Conservation (phyloP, 1,140 invertebrate species). For the Pygmarrhopalites habei region DNA sequence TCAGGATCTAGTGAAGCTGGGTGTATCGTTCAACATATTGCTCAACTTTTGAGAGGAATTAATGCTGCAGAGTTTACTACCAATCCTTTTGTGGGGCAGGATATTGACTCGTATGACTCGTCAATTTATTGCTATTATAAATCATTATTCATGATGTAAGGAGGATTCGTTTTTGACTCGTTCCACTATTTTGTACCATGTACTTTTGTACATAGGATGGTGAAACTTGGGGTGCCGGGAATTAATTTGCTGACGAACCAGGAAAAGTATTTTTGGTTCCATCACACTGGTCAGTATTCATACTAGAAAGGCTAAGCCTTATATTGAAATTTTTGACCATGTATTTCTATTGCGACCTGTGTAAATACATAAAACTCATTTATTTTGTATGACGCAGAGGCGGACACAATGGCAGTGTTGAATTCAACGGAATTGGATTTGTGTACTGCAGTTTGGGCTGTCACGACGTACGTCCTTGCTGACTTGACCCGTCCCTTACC, state of each 20-base stretch:
- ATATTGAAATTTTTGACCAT: too few species aligned
- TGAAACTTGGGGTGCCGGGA: constrained; percentile 57
- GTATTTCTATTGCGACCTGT: too few species aligned
- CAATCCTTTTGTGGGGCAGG: constrained; percentile 49
- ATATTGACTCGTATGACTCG: constrained; percentile 54
- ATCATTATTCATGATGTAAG: too few species aligned
- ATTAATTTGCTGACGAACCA: constrained; percentile 60
- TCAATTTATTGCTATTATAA: too few species aligned
- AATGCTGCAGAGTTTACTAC: constrained; percentile 37
- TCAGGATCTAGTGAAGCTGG: constrained; percentile 51
- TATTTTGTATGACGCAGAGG: too few species aligned
- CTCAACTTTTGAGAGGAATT: constrained; percentile 44
- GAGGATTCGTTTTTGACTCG: too few species aligned
- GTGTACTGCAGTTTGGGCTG: constrained; percentile 44
- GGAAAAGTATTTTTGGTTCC: constrained; percentile 47
- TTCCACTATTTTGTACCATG: too few species aligned
- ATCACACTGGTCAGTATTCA: too few species aligned
- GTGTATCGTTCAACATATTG: constrained; percentile 58
- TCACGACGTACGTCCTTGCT: constrained; percentile 43
- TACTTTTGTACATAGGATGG: too few species aligned
- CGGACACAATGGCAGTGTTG: constrained; percentile 43
- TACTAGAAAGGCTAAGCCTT: too few species aligned
- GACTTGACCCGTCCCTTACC: constrained; percentile 43
- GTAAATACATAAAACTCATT: too few species aligned
- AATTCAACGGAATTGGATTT: constrained; percentile 42